Conservation (phyloP, 2,888 invertebrate species). For the Trilocha varians region DNA sequence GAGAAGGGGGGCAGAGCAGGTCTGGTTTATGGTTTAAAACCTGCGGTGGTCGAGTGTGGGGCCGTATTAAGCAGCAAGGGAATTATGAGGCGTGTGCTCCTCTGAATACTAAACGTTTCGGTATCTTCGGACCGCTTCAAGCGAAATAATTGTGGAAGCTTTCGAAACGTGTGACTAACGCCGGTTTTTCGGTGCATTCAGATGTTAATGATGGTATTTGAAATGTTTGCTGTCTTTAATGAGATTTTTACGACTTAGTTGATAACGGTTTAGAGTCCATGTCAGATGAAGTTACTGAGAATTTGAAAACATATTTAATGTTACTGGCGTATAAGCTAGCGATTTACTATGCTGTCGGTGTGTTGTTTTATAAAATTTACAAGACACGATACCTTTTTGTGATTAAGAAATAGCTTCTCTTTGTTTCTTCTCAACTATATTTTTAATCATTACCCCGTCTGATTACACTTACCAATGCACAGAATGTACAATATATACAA, state of each 20-base stretch:
- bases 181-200: slow-evolving; percentile 34
- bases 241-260: background rate
- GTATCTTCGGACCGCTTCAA: slow-evolving; percentile 38
- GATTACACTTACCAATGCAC: no score
- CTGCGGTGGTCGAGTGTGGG: slow-evolving; percentile 55
- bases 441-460: no score
- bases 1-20: slow-evolving; percentile 20
- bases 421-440: no score
- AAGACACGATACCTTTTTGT: no score
- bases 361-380: no score
- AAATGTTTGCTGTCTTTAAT: slow-evolving; percentile 2
- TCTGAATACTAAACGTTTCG: slow-evolving; percentile 65
- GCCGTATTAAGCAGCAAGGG: slow-evolving; percentile 63
- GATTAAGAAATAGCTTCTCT: no score
- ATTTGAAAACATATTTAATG: background rate
- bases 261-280: background rate
- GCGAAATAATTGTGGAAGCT: slow-evolving; percentile 18
- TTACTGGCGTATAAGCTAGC: no score
- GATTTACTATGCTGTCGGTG: no score
- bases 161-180: slow-evolving; percentile 37
- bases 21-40: slow-evolving; percentile 33
- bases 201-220: slow-evolving; percentile 33
- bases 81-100: slow-evolving; percentile 64
- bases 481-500: no score
- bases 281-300: no score